A percentile compares a stretch with the other conserved stretches of the same genome.
Evolutionary conservation across 2,113 vertebrate species (phyloP).

Genomic region (Antechinus flavipes): DNA sequence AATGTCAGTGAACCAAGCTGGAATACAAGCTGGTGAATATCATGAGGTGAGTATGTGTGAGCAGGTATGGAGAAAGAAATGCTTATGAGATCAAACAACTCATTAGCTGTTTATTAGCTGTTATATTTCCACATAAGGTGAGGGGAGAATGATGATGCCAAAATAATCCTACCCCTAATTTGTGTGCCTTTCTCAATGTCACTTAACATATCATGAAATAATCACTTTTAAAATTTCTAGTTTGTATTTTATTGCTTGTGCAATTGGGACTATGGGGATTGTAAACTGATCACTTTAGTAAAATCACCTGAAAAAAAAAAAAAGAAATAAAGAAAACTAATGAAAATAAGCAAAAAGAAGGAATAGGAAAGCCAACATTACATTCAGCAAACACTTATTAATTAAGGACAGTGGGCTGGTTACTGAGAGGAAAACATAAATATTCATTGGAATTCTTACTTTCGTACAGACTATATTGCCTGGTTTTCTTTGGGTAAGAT

Average conservation of each 20-base stretch:
- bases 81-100: conserved; percentile 6
- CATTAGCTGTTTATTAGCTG: conserved; percentile 12
- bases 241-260: conserved; percentile 19
- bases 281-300: conserved; percentile 9
- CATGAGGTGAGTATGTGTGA: neutral
- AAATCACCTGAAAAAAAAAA: conserved; percentile 40
- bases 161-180: neutral
- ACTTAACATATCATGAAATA: neutral
- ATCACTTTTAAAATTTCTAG: conserved; percentile 28
- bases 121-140: neutral
- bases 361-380: neutral
- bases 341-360: conserved; percentile 12
- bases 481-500: neutral
- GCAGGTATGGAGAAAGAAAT: neutral
- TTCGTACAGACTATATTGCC: neutral
- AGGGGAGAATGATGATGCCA: neutral
- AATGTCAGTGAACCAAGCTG: conserved; percentile 9
- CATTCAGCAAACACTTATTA: neutral
- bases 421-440: neutral
- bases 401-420: neutral
- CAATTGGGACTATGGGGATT: neutral
- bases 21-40: neutral
- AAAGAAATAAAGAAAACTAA: conserved; percentile 11
- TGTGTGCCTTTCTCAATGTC: conserved; percentile 15
- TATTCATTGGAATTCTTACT: neutral